Conservation (phyloP, 1,140 invertebrate species). For the Acromyrmex echinatior region DNA sequence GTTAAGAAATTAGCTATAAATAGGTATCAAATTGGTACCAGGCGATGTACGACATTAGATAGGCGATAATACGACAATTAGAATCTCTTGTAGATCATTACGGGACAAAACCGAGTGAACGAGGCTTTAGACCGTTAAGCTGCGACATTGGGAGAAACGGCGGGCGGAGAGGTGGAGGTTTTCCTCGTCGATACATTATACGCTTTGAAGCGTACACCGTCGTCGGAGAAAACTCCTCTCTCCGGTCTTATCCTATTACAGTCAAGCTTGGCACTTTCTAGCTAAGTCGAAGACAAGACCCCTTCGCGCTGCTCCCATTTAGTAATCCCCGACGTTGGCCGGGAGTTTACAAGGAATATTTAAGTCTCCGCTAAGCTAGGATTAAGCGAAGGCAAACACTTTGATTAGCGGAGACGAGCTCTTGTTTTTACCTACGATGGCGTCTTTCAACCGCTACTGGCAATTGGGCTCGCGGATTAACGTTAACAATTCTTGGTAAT, state of each 20-base stretch:
- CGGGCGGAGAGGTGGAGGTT: conserved; percentile 9
- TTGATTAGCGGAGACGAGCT: conserved; percentile 84
- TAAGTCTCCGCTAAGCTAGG: conserved; percentile 84
- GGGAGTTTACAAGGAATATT: conserved; percentile 86
- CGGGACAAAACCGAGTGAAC: conserved; percentile 44
- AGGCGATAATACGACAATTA: conserved; percentile 42
- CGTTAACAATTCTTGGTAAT: conserved; percentile 43
- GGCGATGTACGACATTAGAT: background rate
- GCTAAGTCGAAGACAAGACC: conserved; percentile 78
- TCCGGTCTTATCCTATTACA: conserved; percentile 77
- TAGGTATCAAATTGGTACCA: conserved; percentile 11
- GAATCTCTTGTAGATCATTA: conserved; percentile 38
- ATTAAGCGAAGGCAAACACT: conserved; percentile 83
- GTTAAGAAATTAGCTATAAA: background rate
- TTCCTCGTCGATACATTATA: conserved; percentile 60
- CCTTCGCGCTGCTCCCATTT: conserved; percentile 80
- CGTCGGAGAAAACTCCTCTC: conserved; percentile 67
- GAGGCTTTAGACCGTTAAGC: conserved; percentile 22
- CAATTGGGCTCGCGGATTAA: conserved; percentile 71
- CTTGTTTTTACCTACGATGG: conserved; percentile 77
- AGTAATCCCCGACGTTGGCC: conserved; percentile 82
- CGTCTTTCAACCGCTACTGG: conserved; percentile 61
- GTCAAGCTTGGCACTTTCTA: conserved; percentile 76
- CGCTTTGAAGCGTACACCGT: conserved; percentile 59
- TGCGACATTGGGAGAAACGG: conserved; percentile 42